A percentile compares a stretch with the other conserved stretches of the same genome.
These are phyloP conservation scores for Stercorarius parasiticus DNA, from an alignment of 2,113 vertebrate species.

Conservation along the genomic window DNA sequence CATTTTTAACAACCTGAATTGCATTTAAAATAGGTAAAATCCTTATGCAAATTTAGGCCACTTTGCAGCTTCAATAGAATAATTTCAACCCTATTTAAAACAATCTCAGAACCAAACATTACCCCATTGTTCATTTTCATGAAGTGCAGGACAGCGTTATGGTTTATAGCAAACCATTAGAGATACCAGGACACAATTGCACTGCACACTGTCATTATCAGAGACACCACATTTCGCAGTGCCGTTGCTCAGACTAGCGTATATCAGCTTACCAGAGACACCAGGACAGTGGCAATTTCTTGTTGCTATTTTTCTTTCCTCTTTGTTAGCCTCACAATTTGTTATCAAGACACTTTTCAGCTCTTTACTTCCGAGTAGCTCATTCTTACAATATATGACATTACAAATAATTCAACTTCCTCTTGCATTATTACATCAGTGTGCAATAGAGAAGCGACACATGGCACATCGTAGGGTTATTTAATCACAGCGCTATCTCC, in stretches of 20 bases:
- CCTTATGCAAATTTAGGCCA: constrained; percentile 17
- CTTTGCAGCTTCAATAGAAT: constrained; percentile 20
- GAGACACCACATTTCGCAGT: not conserved
- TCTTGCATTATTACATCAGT: not conserved
- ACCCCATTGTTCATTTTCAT: not conserved
- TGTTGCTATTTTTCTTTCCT: not conserved
- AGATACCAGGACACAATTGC: constrained; percentile 11
- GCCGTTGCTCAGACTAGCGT: not conserved
- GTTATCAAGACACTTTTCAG: not conserved
- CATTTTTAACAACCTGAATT: constrained; percentile 20
- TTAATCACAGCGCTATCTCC: constrained; percentile 36
- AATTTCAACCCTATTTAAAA: constrained; percentile 35
- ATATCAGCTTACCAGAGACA: not conserved
- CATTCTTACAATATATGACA: not conserved
- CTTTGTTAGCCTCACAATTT: not conserved
- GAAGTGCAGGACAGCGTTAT: not conserved
- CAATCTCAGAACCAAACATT: not conserved
- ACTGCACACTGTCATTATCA: not conserved
- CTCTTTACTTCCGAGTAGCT: constrained; percentile 5
- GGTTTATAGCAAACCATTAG: constrained; percentile 23
- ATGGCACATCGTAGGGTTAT: not conserved
- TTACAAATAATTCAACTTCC: constrained; percentile 21
- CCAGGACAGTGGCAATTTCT: not conserved
- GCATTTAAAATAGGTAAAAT: constrained; percentile 44
- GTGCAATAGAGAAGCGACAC: not conserved